Evolutionary conservation across 2,113 vertebrate genomes (phyloP), one percentile per base, ranked within the genome.

Genomic region (Alexandromys fortis): DNA sequence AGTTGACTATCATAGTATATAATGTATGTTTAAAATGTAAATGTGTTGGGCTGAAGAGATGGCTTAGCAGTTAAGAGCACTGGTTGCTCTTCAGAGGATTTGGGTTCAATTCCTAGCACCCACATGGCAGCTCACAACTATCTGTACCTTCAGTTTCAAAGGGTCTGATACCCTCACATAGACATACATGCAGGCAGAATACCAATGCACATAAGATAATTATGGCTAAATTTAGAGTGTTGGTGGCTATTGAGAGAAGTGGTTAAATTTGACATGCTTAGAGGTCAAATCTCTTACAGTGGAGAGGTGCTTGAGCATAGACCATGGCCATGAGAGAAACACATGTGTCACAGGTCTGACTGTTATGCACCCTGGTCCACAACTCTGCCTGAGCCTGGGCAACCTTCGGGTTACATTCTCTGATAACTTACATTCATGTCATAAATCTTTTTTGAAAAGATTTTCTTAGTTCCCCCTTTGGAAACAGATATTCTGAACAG

Each of bases 401-500:
- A 85, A 30, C 35, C 85, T 94, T 89, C 58, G 9, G 73, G 70
- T 94, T 38, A 63, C 3, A 42, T 68, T 95, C 21, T 65, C 7
- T 86, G 77, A 35, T 45, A 92, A 70, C 16, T 83, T 91, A 77
- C 24, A 93, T 52, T 35, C 55, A 78, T 91, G 11, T 52, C 17
- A 73, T 78, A 91, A 65, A 38, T 24, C n/a, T 95, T 90, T 42
- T 89, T 89, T 55, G 49, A 65, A 89, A 24, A 47, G 17, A 6
- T 86, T 92, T 97, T 90, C 33, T 28, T 73, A 33, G 45, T 76
- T 89, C 6, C 5, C 10, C 3, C 17, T 42, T 91, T 93, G 76
- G 76, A 93, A 95, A 93, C 55, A 97, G 35, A 85, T 92, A 86
- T 26, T 89, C 47, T 65, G 49, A 65, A 12, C 49, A 94, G 70